Evolutionary conservation across 1,140 invertebrate genomes (phyloP).

Genomic region (Belonocnema kinseyi): DNA sequence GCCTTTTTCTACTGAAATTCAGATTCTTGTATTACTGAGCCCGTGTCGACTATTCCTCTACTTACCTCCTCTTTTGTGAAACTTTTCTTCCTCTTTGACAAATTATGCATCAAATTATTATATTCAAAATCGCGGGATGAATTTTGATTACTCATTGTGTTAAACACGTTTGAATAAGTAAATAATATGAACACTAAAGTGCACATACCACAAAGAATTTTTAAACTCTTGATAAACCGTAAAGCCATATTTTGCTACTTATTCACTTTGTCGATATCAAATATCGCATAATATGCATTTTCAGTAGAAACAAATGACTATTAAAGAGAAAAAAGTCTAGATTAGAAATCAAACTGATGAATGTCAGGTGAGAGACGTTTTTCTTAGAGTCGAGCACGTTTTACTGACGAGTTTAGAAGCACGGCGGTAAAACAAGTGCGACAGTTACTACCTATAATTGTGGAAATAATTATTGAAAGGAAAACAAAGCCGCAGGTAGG

Average conservation of each 20-base stretch:
- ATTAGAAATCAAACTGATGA: not conserved
- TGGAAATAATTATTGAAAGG: not conserved
- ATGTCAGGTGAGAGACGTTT: not conserved
- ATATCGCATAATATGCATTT: not conserved
- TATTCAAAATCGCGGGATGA: not conserved
- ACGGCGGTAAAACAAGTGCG: conserved; percentile 4
- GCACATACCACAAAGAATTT: not conserved
- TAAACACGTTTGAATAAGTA: not conserved
- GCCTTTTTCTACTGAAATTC: no score
- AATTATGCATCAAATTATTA: not conserved
- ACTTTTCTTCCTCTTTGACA: not conserved
- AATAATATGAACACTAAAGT: not conserved
- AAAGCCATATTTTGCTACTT: not conserved
- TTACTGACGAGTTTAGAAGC: not conserved
- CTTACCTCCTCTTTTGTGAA: conserved; percentile 1
- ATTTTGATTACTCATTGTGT: not conserved
- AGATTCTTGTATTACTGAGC: no score
- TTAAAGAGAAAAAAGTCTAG: not conserved
- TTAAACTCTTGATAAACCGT: not conserved
- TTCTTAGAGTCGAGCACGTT: not conserved
- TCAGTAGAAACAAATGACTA: not conserved
- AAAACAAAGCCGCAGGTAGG: conserved; percentile 36
- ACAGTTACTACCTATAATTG: not conserved
- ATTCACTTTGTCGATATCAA: not conserved
- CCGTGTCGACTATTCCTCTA: not conserved